Base-by-base conservation (phyloP, 2,797 vertebrate species). In the Ciconia nigra region DNA sequence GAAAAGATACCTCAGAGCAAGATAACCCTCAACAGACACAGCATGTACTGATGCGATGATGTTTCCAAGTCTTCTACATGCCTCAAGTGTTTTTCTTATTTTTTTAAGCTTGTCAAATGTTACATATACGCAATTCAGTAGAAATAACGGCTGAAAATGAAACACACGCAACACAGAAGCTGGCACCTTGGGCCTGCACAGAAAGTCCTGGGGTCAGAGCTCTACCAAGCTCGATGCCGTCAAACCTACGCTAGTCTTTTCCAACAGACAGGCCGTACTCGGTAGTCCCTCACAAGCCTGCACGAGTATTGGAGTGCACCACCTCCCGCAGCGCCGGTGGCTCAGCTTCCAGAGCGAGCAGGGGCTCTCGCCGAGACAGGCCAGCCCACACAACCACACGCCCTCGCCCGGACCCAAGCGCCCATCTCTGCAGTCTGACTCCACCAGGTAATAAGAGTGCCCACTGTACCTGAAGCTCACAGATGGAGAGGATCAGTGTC, bases 41-140 rank as follows among this genome's bases (percentile, higher is more conserved):
- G 18, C 74, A 29, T 0, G 3, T 1, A 2, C 2, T 5, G 15
- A 70, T 37, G 33, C 0, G 0, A n/a, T n/a, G 26, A 51, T 16
- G 7, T 7, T 15, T 47, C 2, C 5, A n/a, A 49, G 33, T 58
- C 69, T 71, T 71, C 54, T 17, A 29, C 42, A 3, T 1, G 3
- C 47, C 51, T 78, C 49, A 57, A 37, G 18, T 5, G 4, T 4
- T 79, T 35, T 39, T 55, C 14, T 37, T 22, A 16, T 20, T 76
- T 69, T 69, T 59, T 73, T 26, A 78, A 86, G 46, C 61, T 61
- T 44, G 46, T 37, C 51, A 58, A 44, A 28, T 14, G 8, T 83
- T 73, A 69, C 1, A 0, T 41, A 18, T 5, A 29, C 9, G 37
- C 17, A 63, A 37, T 69, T 65, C 47, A 81, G 46, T 5, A 82